Evolutionary conservation across 2,888 invertebrate genomes (phyloP).

Genomic region (Azorinus chamasolen): DNA sequence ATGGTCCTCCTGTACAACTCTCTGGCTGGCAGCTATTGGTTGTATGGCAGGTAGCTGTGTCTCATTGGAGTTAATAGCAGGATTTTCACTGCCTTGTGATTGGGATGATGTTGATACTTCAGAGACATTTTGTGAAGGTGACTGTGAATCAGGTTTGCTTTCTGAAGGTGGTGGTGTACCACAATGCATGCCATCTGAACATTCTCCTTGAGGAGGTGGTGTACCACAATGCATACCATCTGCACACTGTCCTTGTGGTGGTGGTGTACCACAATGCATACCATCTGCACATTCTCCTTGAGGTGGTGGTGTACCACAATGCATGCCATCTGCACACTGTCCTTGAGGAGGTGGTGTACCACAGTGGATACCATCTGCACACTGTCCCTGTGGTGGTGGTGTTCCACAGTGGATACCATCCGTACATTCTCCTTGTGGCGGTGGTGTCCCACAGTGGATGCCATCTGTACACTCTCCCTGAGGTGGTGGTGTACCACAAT

Average conservation of each 20-base stretch:
- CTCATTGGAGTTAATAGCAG: neutral
- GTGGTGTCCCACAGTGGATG: conserved; percentile 52
- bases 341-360: conserved; percentile 39
- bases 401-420: conserved; percentile 72
- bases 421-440: conserved; percentile 33
- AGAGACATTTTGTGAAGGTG: too few species aligned
- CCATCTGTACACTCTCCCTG: conserved; percentile 44
- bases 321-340: conserved; percentile 51
- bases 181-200: conserved; percentile 66
- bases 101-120: conserved; percentile 9
- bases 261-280: conserved; percentile 58
- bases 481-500: conserved; percentile 65
- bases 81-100: neutral
- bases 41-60: neutral
- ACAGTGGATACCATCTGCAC: conserved; percentile 68
- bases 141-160: conserved; percentile 11
- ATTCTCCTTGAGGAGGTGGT: conserved; percentile 44
- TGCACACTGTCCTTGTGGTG: conserved; percentile 26
- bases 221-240: conserved; percentile 40
- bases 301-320: conserved; percentile 56
- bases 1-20: conserved; percentile 59
- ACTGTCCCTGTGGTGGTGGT: conserved; percentile 44
- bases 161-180: conserved; percentile 56
- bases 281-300: conserved; percentile 60
- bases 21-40: conserved; percentile 48